Conservation (phyloP, 2,797 vertebrate species). For the Pachyuromys duprasi region DNA sequence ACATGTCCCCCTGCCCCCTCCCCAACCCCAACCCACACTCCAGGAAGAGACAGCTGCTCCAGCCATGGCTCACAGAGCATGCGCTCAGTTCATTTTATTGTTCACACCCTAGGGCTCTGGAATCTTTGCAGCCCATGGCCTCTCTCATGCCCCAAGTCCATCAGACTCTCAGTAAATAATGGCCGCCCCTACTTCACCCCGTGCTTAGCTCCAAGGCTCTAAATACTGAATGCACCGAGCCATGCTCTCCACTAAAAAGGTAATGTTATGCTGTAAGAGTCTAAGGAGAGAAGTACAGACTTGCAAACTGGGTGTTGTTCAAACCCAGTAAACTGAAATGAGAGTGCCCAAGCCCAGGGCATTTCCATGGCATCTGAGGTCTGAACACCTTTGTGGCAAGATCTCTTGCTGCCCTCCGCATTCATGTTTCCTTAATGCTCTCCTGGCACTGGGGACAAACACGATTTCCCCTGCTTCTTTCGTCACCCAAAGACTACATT, state of each 20-base stretch:
- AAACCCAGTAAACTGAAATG: background rate
- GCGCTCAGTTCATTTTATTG: too few species aligned
- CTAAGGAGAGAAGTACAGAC: background rate
- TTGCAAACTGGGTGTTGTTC: background rate
- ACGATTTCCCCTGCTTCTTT: slow-evolving; percentile 5
- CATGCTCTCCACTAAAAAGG: background rate
- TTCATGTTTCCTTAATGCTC: background rate
- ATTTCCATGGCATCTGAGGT: background rate
- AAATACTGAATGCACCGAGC: background rate
- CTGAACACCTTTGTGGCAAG: slow-evolving; percentile 49
- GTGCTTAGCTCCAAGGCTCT: background rate
- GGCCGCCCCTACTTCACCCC: background rate
- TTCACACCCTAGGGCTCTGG: rapidly evolving
- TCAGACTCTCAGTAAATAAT: background rate
- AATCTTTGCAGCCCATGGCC: rapidly evolving
- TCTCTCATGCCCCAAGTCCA: background rate
- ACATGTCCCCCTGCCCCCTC: background rate
- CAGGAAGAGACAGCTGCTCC: background rate
- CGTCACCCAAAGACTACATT: slow-evolving; percentile 76
- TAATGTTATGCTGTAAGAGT: background rate
- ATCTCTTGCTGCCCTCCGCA: slow-evolving; percentile 57
- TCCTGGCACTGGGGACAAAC: background rate
- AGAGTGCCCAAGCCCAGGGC: background rate
- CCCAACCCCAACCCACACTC: background rate
- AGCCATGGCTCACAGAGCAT: background rate